Evolutionary conservation across 2,888 invertebrate species (phyloP).

Genomic region (Epistrophella euchroma): DNA sequence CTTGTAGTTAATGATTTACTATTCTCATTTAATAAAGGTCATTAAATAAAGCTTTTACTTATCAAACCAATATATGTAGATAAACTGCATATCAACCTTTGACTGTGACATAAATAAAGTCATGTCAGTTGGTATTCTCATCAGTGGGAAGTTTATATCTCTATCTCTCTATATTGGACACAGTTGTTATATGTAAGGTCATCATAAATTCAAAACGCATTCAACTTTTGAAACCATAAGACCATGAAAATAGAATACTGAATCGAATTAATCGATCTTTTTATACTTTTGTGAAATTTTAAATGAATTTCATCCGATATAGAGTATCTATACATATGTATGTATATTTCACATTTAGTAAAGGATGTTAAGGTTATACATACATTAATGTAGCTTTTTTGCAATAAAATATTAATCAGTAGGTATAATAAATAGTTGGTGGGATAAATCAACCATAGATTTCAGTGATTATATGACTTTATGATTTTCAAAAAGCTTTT

Average conservation of each 20-base stretch:
- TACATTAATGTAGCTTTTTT: neutral
- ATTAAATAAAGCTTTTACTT: neutral
- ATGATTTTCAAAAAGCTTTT: neutral
- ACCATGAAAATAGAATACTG: slow-evolving; percentile 67
- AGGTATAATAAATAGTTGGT: neutral
- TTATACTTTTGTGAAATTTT: slow-evolving; percentile 56
- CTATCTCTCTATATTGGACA: neutral
- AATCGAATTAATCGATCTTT: slow-evolving; percentile 74
- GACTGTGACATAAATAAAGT: neutral
- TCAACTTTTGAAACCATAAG: slow-evolving; percentile 57
- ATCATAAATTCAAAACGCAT: slow-evolving; percentile 76
- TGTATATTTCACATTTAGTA: neutral
- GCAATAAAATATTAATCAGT: slow-evolving; percentile 9
- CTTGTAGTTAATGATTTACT: too few relatives aligned
- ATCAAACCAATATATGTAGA: neutral
- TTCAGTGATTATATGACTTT: neutral
- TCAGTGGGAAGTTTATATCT: neutral
- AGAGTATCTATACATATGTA: neutral
- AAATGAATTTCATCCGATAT: slow-evolving; percentile 38
- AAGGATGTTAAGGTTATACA: neutral
- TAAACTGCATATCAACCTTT: neutral
- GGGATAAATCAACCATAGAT: neutral
- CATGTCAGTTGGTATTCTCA: slow-evolving; percentile 3
- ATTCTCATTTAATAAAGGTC: too few relatives aligned
- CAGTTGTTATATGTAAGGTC: slow-evolving; percentile 7